A percentile compares a stretch with the other conserved stretches of the same genome.
These are phyloP conservation scores for Vipera ursinii DNA, from an alignment of 2,797 vertebrate species.

Conservation along the genomic window DNA sequence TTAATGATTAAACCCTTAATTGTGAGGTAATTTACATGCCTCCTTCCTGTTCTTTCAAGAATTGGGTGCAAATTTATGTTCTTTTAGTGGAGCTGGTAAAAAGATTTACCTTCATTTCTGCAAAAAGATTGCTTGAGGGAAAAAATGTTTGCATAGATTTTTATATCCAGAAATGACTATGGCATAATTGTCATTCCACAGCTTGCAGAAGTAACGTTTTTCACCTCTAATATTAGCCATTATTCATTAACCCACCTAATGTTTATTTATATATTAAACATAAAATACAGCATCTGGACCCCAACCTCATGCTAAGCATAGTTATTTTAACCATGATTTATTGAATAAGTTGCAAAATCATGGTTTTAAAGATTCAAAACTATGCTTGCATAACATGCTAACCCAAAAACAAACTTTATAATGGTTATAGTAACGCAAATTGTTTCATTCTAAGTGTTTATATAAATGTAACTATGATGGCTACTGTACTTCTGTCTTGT, in stretches of 20 bases:
- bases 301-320: neutral
- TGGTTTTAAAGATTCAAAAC: neutral
- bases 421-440: neutral
- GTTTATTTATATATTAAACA: neutral
- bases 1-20: neutral
- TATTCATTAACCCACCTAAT: neutral
- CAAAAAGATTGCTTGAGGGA: neutral
- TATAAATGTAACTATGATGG: neutral
- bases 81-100: neutral
- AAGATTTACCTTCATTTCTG: neutral
- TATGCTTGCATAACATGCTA: neutral
- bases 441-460: neutral
- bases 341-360: neutral
- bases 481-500: neutral
- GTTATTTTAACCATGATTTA: neutral
- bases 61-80: neutral
- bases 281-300: neutral
- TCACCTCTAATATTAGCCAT: neutral
- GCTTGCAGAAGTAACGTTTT: neutral
- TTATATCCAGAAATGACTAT: neutral
- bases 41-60: neutral
- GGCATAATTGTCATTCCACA: neutral
- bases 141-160: neutral
- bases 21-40: neutral
- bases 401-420: neutral